Evolutionary conservation across 2,797 vertebrate genomes (phyloP).

Genomic region (Arnoldichthys spilopterus): DNA sequence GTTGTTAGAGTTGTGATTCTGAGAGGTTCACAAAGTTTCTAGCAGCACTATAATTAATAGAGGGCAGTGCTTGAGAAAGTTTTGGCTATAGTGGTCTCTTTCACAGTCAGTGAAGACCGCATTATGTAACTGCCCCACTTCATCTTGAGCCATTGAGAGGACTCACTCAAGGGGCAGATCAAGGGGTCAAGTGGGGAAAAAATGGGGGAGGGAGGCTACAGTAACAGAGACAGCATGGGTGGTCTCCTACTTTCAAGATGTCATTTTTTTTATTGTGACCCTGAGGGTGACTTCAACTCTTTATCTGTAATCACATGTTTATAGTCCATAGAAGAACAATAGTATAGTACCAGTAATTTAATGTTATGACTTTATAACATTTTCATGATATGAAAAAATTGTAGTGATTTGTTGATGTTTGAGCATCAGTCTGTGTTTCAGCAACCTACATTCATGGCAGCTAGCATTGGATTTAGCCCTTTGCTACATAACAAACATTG

Average conservation of each 20-base stretch:
- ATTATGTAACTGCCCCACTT: slow-evolving; percentile 2
- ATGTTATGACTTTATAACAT: background rate
- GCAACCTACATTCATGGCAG: background rate
- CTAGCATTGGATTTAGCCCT: background rate
- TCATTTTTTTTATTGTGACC: background rate
- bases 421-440: background rate
- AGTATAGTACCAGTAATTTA: background rate
- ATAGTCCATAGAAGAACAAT: background rate
- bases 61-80: background rate
- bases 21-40: background rate
- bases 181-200: background rate
- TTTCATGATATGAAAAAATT: background rate
- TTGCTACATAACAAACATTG: too few relatives aligned
- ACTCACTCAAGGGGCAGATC: background rate
- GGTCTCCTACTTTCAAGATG: background rate
- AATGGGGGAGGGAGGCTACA: background rate
- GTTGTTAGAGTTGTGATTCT: too few relatives aligned
- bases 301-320: background rate
- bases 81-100: background rate
- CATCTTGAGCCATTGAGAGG: background rate
- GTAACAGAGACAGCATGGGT: background rate
- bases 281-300: background rate
- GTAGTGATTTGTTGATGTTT: background rate
- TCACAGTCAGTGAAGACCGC: background rate
- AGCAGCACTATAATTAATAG: background rate